Base-by-base conservation (phyloP, 2,113 vertebrate genomes). In the Cynoglossus semilaevis region DNA sequence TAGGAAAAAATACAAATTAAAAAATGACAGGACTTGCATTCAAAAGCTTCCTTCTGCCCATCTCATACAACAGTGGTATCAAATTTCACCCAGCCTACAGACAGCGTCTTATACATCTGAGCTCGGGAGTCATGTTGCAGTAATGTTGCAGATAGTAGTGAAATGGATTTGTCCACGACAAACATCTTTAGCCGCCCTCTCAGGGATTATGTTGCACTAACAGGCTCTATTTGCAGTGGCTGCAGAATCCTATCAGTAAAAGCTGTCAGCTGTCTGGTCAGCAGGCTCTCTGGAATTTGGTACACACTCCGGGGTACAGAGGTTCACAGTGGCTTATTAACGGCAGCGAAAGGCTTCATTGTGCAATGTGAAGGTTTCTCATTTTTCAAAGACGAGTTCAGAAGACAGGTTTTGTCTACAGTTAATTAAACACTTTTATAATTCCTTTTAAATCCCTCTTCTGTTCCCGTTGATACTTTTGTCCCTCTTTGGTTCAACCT, bases 231-330 rank as follows among this genome's bases (percentile, higher is more conserved):
- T 84, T 76, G 52, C 65, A 74, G 66, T 43, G 34, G n/a, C 17
- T 68, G 62, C 61, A 64, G 49, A 79, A 56, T 71, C 40, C 63
- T 40, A 55, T 63, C 47, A 42, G 58, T 52, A 55, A 66, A 60
- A 35, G 52, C 42, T 73, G 58, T 63, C 63, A 69, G 45, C 34
- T 48, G 42, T 68, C 64, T 50, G 62, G 50, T 72, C 74, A 66
- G 52, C 37, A 51, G 70, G 80, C 74, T 83, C 77, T 72, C 62
- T 85, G 76, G 62, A 79, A 85, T 88, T 85, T 77, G 82, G 64
- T 80, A 66, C 84, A 70, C 52, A 18, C 19, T 66, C 44, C 65
- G 11, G 45, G 18, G 42, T 70, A 68, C 68, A 71, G 70, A 78
- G 81, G 73, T 85, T 90, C 77, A 82, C 79, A 76, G 59, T 73